Conservation (phyloP, 2,888 invertebrate genomes). For the Lasioglossum oenotherae region DNA sequence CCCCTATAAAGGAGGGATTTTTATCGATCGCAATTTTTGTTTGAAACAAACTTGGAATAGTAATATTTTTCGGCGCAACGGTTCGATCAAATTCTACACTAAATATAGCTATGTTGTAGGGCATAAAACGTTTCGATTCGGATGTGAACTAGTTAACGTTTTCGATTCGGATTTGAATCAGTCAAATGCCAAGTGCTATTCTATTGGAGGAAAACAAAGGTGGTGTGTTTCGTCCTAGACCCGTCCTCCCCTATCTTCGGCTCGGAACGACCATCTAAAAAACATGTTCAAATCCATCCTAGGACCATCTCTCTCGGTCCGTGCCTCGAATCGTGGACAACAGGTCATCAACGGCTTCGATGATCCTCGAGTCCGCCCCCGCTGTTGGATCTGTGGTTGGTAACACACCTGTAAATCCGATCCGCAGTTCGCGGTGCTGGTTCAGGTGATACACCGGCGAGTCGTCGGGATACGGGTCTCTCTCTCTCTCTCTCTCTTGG, state of each 20-base stretch:
- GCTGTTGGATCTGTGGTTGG: neutral
- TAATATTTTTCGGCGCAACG: too few species aligned
- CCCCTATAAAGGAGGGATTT: too few species aligned
- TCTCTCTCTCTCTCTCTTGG: conserved; percentile 28
- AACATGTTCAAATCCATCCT: neutral
- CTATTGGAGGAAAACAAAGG: too few species aligned
- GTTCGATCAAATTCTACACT: too few species aligned
- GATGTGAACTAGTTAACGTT: too few species aligned
- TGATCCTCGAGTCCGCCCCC: neutral
- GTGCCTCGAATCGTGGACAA: neutral
- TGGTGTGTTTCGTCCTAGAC: too few species aligned
- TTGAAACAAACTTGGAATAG: too few species aligned
- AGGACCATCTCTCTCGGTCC: neutral
- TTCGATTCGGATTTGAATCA: too few species aligned
- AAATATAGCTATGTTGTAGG: too few species aligned
- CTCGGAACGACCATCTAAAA: neutral
- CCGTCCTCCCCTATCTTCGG: neutral
- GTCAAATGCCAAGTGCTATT: too few species aligned
- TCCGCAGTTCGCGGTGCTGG: neutral
- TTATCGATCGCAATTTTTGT: too few species aligned
- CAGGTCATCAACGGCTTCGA: neutral
- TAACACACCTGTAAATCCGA: conserved; percentile 25
- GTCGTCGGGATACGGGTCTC: conserved; percentile 54
- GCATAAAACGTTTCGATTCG: too few species aligned
- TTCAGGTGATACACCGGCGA: conserved; percentile 75